A percentile compares a stretch with the other conserved stretches of the same genome.
Conservation (phyloP, 2,888 invertebrate species). For the Cacoxenus indagator region DNA sequence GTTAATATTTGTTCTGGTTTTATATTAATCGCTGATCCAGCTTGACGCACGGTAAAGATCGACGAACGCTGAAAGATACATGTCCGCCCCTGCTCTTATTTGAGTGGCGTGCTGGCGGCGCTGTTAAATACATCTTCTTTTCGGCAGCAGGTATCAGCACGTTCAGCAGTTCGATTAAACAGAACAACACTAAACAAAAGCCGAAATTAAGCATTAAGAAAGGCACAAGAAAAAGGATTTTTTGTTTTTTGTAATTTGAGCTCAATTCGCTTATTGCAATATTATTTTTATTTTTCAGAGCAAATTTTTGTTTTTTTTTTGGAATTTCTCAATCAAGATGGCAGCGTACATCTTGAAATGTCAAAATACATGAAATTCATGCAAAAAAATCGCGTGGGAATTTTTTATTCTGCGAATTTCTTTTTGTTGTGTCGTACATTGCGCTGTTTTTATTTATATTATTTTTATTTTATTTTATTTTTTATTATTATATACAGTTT, state of each 20-base stretch:
- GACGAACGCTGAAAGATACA: no score
- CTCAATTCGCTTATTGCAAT: slow-evolving; percentile 1
- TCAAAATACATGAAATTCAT: slow-evolving; percentile 42
- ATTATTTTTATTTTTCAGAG: neutral
- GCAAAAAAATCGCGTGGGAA: slow-evolving; percentile 49
- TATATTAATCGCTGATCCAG: no score
- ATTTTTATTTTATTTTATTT: neutral
- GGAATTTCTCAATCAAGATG: neutral
- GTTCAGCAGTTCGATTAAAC: no score
- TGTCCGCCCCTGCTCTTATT: no score
- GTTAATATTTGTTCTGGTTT: no score
- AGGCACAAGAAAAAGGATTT: neutral
- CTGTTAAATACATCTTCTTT: no score
- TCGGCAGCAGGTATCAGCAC: no score
- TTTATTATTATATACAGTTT: neutral
- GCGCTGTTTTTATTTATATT: neutral
- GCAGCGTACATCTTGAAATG: neutral
- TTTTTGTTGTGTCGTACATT: neutral
- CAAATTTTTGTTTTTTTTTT: neutral
- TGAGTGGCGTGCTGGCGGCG: no score
- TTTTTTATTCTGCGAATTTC: slow-evolving; percentile 50
- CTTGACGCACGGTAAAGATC: no score
- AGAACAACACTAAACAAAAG: neutral
- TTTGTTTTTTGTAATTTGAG: slow-evolving; percentile 1
- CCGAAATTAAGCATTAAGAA: neutral